phyloP scores from a whole-genome alignment of 2,797 vertebrate species.

The Coilia nasus region DNA sequence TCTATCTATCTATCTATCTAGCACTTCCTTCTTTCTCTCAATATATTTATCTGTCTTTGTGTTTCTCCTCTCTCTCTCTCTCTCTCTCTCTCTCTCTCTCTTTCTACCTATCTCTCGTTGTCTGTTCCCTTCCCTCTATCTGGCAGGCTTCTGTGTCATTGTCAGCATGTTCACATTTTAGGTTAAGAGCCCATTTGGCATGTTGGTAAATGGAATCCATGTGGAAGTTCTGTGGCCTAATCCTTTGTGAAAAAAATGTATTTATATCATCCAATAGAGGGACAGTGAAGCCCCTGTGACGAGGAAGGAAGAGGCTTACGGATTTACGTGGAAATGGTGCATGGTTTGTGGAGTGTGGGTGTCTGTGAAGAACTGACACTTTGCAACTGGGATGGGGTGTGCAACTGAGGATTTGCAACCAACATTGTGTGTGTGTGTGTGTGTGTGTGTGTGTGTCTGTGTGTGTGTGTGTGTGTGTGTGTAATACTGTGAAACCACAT shows the following conservation, averaged over 20 bases:
- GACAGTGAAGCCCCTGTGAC: conserved; percentile 31
- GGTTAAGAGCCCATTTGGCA: conserved; percentile 26
- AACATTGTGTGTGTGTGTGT: conserved; percentile 1
- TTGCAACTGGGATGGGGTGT: conserved; percentile 19
- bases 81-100: background rate
- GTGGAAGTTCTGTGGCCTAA: conserved; percentile 43
- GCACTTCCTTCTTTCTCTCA: no score
- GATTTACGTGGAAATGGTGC: conserved; percentile 44
- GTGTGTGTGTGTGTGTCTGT: background rate
- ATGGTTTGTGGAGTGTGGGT: conserved; percentile 49
- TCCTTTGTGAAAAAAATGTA: conserved; percentile 49
- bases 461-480: background rate
- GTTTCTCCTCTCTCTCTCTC: background rate
- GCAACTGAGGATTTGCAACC: background rate
- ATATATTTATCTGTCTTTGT: background rate
- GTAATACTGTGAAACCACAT: background rate
- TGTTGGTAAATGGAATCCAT: conserved; percentile 46
- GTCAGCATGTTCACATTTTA: conserved; percentile 35
- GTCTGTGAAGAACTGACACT: conserved; percentile 40
- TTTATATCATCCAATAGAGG: conserved; percentile 46
- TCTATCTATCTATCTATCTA: background rate
- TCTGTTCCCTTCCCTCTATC: background rate
- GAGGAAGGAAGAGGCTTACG: conserved; percentile 41
- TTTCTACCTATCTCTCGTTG: background rate
- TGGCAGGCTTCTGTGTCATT: background rate